A percentile compares a stretch with the other conserved stretches of the same genome.
Conservation (phyloP, 2,113 vertebrate species). For the Microcebus ravelobensis region DNA sequence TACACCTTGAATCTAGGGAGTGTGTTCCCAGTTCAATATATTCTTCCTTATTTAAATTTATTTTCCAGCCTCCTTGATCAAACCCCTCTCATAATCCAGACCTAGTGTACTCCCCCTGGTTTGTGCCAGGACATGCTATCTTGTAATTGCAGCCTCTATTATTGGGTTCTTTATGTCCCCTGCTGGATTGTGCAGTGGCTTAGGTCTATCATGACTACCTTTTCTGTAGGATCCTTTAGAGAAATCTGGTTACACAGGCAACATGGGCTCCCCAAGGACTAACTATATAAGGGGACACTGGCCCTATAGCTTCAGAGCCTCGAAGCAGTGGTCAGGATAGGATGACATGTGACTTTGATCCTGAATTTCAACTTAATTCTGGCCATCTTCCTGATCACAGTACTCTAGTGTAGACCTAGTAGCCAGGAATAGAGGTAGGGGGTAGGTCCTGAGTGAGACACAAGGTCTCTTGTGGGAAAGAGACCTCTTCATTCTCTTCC, state of each 20-base stretch:
- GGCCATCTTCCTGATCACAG: not conserved
- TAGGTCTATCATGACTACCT: not conserved
- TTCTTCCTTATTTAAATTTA: not conserved
- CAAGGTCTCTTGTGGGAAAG: not conserved
- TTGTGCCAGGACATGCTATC: not conserved
- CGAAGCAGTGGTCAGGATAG: not conserved
- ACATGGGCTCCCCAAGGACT: not conserved
- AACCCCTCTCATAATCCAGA: not conserved
- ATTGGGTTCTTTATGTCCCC: not conserved
- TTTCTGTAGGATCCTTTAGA: not conserved
- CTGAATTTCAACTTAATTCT: not conserved
- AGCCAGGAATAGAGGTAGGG: not conserved
- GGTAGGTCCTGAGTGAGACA: not conserved
- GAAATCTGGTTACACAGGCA: not conserved
- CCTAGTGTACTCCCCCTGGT: not conserved
- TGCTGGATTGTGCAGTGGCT: not conserved
- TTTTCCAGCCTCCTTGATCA: not conserved
- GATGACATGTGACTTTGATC: not conserved
- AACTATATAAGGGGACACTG: not conserved
- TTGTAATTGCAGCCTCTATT: not conserved
- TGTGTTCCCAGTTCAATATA: not conserved
- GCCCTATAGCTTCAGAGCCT: not conserved
- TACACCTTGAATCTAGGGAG: not conserved
- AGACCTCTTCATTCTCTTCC: not conserved
- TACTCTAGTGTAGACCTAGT: not conserved